A percentile compares a stretch with the other conserved stretches of the same genome.
Evolutionary conservation across 2,113 vertebrate genomes (phyloP).

Genomic region (Diphyllodes magnificus): DNA sequence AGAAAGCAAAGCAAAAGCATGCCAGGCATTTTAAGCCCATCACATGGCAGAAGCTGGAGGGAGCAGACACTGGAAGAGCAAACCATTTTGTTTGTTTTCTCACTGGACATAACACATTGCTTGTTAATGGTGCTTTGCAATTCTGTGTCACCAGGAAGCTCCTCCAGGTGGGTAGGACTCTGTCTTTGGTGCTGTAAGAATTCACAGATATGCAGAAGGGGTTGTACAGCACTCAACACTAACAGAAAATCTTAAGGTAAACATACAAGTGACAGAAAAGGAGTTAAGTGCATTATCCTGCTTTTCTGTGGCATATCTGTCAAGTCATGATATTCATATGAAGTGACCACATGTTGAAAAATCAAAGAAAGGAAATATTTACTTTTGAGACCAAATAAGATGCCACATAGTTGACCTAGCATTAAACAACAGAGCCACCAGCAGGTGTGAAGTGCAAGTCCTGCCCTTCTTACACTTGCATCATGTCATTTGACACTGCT

Average conservation of each 20-base stretch:
- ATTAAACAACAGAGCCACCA: neutral
- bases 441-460: neutral
- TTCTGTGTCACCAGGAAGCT: neutral
- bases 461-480: neutral
- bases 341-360: neutral
- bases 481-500: neutral
- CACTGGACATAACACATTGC: neutral
- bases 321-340: accelerated
- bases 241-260: neutral
- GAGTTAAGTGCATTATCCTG: neutral
- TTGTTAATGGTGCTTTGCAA: neutral
- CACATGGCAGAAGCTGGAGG: neutral
- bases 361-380: neutral
- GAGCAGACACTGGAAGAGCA: neutral
- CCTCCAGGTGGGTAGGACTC: neutral
- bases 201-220: neutral
- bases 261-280: neutral
- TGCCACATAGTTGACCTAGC: neutral
- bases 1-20: neutral
- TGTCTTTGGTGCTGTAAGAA: neutral
- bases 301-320: neutral
- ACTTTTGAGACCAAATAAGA: neutral
- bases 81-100: neutral
- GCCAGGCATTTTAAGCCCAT: neutral
- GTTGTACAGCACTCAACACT: neutral